phyloP scores from a whole-genome alignment of 2,888 invertebrate species.

The Cataglyphis albicans region DNA sequence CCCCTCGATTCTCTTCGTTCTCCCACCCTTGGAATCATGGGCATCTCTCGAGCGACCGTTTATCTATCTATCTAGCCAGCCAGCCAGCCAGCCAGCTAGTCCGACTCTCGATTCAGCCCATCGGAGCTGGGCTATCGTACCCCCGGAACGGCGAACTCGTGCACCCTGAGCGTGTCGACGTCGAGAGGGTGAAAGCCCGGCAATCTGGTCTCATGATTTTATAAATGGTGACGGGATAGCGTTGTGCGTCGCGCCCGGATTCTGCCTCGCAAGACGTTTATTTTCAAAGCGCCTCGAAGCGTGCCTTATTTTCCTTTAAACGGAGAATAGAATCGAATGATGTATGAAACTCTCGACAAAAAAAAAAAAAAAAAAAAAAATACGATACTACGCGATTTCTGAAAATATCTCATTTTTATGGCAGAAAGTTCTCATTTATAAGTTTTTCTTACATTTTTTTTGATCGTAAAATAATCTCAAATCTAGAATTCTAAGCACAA shows the following conservation, averaged over 20 bases:
- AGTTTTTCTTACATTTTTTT: neutral
- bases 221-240: constrained; percentile 29
- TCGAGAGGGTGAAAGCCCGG: neutral
- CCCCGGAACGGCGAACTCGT: neutral
- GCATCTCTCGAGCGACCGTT: neutral
- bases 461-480: neutral
- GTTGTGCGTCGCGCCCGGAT: neutral
- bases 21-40: constrained; percentile 33
- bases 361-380: neutral
- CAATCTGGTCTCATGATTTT: constrained; percentile 45
- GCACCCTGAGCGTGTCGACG: neutral
- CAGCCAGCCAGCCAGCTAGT: constrained; percentile 1
- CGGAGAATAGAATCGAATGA: neutral
- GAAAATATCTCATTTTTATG: neutral
- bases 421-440: neutral
- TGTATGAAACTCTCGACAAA: neutral
- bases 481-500: neutral
- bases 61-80: neutral
- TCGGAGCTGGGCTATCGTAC: neutral
- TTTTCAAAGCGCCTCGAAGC: neutral
- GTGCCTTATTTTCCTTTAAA: neutral
- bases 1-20: neutral
- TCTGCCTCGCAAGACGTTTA: constrained; percentile 11
- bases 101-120: constrained; percentile 18
- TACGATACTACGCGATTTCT: neutral